Evolutionary conservation across 23 tunicate species (phyloP).

Genomic region (Trididemnum miniatum): DNA sequence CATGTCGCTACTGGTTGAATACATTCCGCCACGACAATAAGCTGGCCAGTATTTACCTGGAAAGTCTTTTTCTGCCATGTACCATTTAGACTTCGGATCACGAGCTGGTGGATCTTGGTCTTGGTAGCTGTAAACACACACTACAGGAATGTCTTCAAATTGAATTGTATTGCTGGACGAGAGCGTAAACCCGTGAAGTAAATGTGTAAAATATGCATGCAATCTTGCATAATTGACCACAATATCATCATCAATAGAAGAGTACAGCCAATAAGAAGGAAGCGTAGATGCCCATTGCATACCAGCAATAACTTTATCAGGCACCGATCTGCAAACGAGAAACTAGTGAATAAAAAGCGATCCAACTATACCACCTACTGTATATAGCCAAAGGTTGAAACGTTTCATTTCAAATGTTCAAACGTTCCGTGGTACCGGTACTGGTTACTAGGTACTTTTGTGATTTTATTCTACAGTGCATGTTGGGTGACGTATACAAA

Average conservation of each 20-base stretch:
- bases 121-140: slow-evolving; percentile 54
- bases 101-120: slow-evolving; percentile 26
- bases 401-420: no score
- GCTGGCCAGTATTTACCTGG: slow-evolving; percentile 36
- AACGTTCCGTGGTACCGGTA: no score
- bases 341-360: no score
- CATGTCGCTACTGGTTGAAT: background rate
- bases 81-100: slow-evolving; percentile 32
- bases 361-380: no score
- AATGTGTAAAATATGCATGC: background rate
- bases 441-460: no score
- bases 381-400: no score
- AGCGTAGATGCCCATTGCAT: slow-evolving; percentile 48
- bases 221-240: background rate
- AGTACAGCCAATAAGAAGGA: slow-evolving; percentile 26
- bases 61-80: slow-evolving; percentile 14
- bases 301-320: slow-evolving; percentile 39
- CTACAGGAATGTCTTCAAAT: slow-evolving; percentile 21
- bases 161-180: no score
- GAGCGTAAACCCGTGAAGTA: no score
- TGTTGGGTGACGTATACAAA: no score
- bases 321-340: slow-evolving; percentile 31
- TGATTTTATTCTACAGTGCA: no score
- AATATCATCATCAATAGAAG: slow-evolving; percentile 41
- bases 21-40: slow-evolving; percentile 45